phyloP scores from a whole-genome alignment of 2,888 invertebrate species.

The Sylvicola cinctus region DNA sequence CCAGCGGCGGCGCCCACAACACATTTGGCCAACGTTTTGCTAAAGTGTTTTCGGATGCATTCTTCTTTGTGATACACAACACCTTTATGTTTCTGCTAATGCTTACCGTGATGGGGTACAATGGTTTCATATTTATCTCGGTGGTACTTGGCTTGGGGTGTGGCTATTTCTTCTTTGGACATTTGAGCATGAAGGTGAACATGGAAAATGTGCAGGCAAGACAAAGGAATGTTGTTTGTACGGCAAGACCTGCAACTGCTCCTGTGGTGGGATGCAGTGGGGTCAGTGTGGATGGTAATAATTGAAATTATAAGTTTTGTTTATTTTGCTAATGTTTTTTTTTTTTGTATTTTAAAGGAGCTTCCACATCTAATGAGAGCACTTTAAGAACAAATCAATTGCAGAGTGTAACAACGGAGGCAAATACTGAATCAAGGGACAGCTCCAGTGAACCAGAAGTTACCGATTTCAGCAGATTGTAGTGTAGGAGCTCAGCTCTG shows the following conservation, averaged over 20 bases:
- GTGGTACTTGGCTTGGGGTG: not conserved
- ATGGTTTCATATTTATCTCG: not conserved
- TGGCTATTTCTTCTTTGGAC: constrained; percentile 15
- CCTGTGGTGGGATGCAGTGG: no score
- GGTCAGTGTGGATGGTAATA: no score
- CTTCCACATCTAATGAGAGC: no score
- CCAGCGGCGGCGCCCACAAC: not conserved
- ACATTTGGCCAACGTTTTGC: not conserved
- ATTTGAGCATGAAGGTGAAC: constrained; percentile 29
- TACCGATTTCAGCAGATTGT: no score
- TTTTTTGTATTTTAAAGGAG: no score
- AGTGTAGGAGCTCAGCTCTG: no score
- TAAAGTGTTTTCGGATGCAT: not conserved
- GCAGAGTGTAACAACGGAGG: no score
- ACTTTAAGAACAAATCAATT: no score
- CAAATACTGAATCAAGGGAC: no score
- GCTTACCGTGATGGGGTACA: not conserved
- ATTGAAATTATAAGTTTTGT: no score
- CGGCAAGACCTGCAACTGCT: constrained; percentile 20
- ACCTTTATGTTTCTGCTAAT: not conserved
- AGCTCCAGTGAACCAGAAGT: no score
- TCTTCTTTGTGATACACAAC: not conserved
- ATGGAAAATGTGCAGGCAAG: constrained; percentile 27
- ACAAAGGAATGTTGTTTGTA: constrained; percentile 23
- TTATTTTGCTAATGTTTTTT: no score